Conservation (phyloP, 1,140 invertebrate genomes). For the Daktulosphaira vitifoliae region DNA sequence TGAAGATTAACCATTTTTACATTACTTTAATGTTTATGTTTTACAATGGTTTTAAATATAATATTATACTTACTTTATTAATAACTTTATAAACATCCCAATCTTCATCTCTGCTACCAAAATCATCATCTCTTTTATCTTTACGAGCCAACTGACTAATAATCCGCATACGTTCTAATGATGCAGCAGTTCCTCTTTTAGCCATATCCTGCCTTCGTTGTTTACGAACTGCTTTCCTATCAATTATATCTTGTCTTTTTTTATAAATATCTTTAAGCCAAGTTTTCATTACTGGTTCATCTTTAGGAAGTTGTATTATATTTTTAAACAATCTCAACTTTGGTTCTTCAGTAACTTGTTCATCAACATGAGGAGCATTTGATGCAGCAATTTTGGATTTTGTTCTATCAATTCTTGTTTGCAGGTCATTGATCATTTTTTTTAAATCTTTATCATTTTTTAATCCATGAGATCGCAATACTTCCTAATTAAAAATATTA, state of each 20-base stretch:
- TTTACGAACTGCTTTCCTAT: slow-evolving; percentile 57
- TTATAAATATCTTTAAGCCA: slow-evolving; percentile 60
- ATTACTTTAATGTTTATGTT: no score
- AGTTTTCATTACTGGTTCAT: slow-evolving; percentile 55
- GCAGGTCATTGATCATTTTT: slow-evolving; percentile 65
- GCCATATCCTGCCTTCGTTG: slow-evolving; percentile 80
- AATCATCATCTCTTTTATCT: slow-evolving; percentile 79
- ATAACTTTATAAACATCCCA: slow-evolving; percentile 95
- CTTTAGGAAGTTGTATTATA: slow-evolving; percentile 49
- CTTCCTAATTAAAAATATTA: slow-evolving; percentile 44
- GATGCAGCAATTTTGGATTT: slow-evolving; percentile 66
- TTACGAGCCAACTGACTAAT: slow-evolving; percentile 78
- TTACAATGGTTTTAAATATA: no score
- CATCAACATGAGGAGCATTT: slow-evolving; percentile 41
- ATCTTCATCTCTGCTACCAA: slow-evolving; percentile 85
- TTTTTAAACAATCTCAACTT: slow-evolving; percentile 43
- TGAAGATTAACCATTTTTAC: background rate
- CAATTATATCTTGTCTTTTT: slow-evolving; percentile 58
- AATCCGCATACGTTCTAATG: slow-evolving; percentile 86
- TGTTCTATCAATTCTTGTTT: slow-evolving; percentile 66
- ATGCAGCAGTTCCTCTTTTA: slow-evolving; percentile 75
- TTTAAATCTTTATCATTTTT: slow-evolving; percentile 54
- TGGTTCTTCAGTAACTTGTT: slow-evolving; percentile 43
- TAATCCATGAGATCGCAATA: slow-evolving; percentile 52
- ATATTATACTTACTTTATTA: slow-evolving; percentile 56